Evolutionary conservation across 1,140 invertebrate genomes (phyloP).

Genomic region (Ceratina japonica): DNA sequence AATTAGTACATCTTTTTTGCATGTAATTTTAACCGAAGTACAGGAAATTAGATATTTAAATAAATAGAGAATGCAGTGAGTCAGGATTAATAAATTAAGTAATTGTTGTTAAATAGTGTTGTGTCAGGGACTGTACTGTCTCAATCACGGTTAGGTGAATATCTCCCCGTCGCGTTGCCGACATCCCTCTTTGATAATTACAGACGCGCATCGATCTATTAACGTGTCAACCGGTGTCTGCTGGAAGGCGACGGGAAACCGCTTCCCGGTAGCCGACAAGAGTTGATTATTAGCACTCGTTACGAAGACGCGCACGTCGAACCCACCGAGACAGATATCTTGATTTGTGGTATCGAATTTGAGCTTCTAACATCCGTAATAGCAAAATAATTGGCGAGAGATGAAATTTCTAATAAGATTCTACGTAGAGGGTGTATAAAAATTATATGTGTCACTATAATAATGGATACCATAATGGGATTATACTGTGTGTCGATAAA

Average conservation of each 20-base stretch:
- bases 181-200: constrained; percentile 60
- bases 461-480: too few species aligned
- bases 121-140: constrained; percentile 1
- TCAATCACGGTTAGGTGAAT: constrained; percentile 36
- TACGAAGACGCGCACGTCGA: neutral
- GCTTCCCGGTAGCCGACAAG: neutral
- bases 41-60: too few species aligned
- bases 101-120: too few species aligned
- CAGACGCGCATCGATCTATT: constrained; percentile 53
- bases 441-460: too few species aligned
- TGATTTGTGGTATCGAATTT: neutral
- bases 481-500: too few species aligned
- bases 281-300: constrained; percentile 39
- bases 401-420: too few species aligned
- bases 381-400: too few species aligned
- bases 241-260: constrained; percentile 15
- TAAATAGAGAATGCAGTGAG: too few species aligned
- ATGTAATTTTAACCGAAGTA: too few species aligned
- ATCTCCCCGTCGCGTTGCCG: constrained; percentile 21
- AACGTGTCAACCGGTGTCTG: constrained; percentile 45
- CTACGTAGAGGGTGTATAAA: too few species aligned
- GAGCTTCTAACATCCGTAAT: neutral
- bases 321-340: too few species aligned
- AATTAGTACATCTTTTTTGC: neutral
- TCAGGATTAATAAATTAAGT: too few species aligned